A percentile compares a stretch with the other conserved stretches of the same genome.
Conservation (phyloP, 1,140 invertebrate genomes). For the Neuroterus valhalla region DNA sequence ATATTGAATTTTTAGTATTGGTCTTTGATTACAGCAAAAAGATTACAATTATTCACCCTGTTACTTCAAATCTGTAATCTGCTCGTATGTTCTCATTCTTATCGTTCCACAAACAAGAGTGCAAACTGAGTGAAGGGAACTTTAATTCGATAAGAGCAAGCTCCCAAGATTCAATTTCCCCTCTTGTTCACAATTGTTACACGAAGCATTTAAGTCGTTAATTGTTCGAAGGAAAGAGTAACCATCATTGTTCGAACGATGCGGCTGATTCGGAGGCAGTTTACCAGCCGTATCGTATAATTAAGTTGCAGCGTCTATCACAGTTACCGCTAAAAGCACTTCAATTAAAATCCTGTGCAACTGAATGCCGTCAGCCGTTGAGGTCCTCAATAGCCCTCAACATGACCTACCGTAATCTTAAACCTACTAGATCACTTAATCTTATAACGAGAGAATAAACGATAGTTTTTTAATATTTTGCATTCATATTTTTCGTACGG, state of each 20-base stretch:
- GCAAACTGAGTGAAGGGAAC: too few relatives aligned
- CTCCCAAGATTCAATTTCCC: not conserved
- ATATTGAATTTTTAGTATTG: too few relatives aligned
- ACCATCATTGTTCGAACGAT: constrained; percentile 1
- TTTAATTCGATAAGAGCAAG: not conserved
- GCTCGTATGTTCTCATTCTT: too few relatives aligned
- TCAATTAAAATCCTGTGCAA: constrained; percentile 65
- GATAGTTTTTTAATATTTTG: constrained; percentile 2
- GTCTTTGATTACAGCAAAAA: too few relatives aligned
- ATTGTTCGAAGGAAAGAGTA: not conserved
- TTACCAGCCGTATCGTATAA: constrained; percentile 56
- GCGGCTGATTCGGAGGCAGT: constrained; percentile 1
- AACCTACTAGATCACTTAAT: not conserved
- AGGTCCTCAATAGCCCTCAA: constrained; percentile 41
- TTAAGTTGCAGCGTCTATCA: constrained; percentile 64
- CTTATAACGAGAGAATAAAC: constrained; percentile 34
- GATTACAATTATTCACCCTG: too few relatives aligned
- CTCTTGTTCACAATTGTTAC: not conserved
- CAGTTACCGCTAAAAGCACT: constrained; percentile 67
- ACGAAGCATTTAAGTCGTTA: not conserved
- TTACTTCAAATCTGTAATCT: too few relatives aligned
- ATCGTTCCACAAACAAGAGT: too few relatives aligned
- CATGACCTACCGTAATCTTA: constrained; percentile 8
- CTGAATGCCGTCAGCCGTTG: constrained; percentile 61
- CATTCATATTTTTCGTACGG: constrained; percentile 45